These are phyloP conservation scores for Penelope pileata DNA, from an alignment of 2,113 vertebrate species.

Conservation along the genomic window DNA sequence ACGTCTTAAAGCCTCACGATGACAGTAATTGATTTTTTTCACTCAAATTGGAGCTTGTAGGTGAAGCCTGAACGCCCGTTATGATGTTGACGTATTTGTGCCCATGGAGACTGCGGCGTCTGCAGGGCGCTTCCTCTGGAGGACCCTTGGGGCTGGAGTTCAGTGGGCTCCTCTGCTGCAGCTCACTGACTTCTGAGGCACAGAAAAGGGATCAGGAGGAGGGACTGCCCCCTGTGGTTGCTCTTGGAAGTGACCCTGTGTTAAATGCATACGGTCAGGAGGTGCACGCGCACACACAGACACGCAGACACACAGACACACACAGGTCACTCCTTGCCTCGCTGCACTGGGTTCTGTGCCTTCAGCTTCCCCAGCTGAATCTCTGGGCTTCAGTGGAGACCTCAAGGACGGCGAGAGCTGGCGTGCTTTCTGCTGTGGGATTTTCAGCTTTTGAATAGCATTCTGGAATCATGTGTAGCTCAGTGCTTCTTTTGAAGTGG, in stretches of 20 bases:
- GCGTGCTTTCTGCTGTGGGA: not conserved
- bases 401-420: not conserved
- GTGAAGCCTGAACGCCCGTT: not conserved
- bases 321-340: not conserved
- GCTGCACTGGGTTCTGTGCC: not conserved
- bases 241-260: not conserved
- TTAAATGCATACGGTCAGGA: not conserved
- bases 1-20: not conserved
- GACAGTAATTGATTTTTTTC: not conserved
- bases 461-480: not conserved
- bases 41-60: not conserved
- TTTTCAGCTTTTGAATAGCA: not conserved
- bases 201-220: not conserved
- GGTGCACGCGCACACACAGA: not conserved
- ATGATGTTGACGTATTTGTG: too few species aligned
- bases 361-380: not conserved
- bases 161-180: not conserved
- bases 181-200: not conserved
- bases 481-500: not conserved
- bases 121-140: not conserved
- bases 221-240: not conserved
- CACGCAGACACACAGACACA: too few species aligned
- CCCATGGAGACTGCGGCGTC: not conserved
- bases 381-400: not conserved
- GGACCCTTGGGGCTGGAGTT: not conserved